Base-by-base conservation (phyloP, 2,113 vertebrate genomes). In the Cettia cetti region DNA sequence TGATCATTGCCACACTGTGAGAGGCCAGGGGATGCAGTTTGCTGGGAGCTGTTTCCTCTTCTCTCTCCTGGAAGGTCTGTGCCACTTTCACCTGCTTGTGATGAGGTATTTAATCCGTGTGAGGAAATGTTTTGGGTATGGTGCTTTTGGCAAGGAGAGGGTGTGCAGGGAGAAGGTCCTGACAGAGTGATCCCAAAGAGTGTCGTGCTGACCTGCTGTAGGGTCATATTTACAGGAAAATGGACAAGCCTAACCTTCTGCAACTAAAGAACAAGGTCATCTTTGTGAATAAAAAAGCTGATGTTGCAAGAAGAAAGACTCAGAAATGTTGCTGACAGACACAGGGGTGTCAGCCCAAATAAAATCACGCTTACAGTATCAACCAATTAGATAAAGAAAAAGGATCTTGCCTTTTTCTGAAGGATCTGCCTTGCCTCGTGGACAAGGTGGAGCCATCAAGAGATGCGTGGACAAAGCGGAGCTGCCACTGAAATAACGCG, bases 1-100 rank as follows among this genome's bases (percentile, higher is more conserved):
- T 61, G 37, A 26, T 30, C 61, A 4, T 27, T 1, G 0, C 17
- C 60, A 23, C 28, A 0, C 3, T 40, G 59, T 61, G 66, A 50
- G 47, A 54, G 37, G n/a, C 30, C 63, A 20, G 17, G 57, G 59
- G 27, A 31, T 72, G 40, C 24, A 47, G 37, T 82, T 93, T 82
- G 49, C 50, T 93, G 75, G 30, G 60, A 71, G 4, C 22, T 72
- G 39, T 57, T 76, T 72, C 22, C 23, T 68, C 60, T 61, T 40
- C 28, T 31, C 9, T 52, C 56, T 59, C 9, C 70, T 64, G 56
- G 28, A 52, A 16, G 1, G 0, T 4, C 16, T 42, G 72, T 75
- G 7, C 31, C 11, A 0, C 44, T 81, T 56, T 1, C 30, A 45
- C 17, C 56, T n/a, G 56, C 8, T 75, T 71, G 27, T 31, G 39